Conservation (phyloP, 2,797 vertebrate genomes). For the Ceyx erithaca region DNA sequence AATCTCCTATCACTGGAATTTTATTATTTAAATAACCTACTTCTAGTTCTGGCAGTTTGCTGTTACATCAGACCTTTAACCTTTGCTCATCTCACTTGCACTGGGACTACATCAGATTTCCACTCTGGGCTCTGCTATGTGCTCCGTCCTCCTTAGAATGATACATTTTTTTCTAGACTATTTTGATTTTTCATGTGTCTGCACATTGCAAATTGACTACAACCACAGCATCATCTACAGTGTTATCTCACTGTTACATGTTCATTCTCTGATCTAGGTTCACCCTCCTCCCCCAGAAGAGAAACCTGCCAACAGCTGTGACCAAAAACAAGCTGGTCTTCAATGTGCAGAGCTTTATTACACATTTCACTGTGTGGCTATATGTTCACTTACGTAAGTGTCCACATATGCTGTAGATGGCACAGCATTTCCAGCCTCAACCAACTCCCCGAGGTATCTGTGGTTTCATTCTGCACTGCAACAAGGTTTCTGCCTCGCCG, state of each 20-base stretch:
- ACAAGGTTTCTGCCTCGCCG: background rate
- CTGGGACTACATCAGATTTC: background rate
- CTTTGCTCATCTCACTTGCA: background rate
- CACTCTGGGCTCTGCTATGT: rapidly evolving
- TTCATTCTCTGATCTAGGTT: background rate
- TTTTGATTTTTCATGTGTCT: background rate
- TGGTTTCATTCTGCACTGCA: background rate
- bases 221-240: background rate
- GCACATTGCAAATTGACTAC: background rate
- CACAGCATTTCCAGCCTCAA: background rate
- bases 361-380: background rate
- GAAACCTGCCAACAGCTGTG: background rate
- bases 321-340: background rate
- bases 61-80: background rate
- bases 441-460: background rate
- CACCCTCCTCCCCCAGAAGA: background rate
- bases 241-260: background rate
- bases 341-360: background rate
- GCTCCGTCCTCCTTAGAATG: background rate
- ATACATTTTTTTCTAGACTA: background rate
- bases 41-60: background rate
- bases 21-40: background rate
- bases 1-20: background rate
- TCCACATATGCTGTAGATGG: background rate
- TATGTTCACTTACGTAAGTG: background rate